Evolutionary conservation across 2,888 invertebrate genomes (phyloP), one percentile per base, ranked within the genome.

Genomic region (Platynereis dumerilii): DNA sequence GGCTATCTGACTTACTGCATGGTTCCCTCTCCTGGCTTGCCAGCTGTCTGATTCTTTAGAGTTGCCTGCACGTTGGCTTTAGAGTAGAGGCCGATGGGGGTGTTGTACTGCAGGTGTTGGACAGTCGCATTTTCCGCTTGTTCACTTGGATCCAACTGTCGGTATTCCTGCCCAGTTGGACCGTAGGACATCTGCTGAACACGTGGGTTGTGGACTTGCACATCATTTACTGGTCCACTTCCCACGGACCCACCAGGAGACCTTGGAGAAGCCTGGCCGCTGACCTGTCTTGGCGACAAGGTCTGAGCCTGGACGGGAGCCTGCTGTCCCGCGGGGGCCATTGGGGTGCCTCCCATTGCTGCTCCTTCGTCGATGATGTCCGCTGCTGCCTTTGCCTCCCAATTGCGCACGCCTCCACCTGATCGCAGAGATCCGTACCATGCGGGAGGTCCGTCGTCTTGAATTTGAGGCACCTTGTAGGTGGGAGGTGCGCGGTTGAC

Each of bases 31-130:
- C 74, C 74, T 12, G 74, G 66, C 48, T 67, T 70, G 10, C 72
- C 74, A n/a, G 54, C 22, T 2, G 80, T 81, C 73, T 83, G 83
- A 29, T 78, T 76, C 57, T 72, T 60, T 56, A 77, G 76, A 2
- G 79, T 76, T 68, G 80, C 79, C 68, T 73, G 64, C 17, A 82
- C 77, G 72, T 82, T 83, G 59, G 72, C 74, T 44, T 72, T 73
- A 22, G 82, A 82, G 75, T 83, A 83, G 68, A 83, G 72, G 1
- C 77, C 78, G 67, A 83, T 75, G 15, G 83, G 83, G 29, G 80
- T 78, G 75, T 83, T 83, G 74, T 83, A 83, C 76, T 83, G 83
- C 63, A 81, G 74, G 70, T 83, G 83, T 28, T 78, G 78, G 62
- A 80, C 75, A 45, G 74, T 73, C 22, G 82, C 74, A 1, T 70